Percentiles rank a stretch among this genome's conserved stretches.
phyloP scores from a whole-genome alignment of 2,888 invertebrate species.

The Rhopalosiphum nymphaeae region DNA sequence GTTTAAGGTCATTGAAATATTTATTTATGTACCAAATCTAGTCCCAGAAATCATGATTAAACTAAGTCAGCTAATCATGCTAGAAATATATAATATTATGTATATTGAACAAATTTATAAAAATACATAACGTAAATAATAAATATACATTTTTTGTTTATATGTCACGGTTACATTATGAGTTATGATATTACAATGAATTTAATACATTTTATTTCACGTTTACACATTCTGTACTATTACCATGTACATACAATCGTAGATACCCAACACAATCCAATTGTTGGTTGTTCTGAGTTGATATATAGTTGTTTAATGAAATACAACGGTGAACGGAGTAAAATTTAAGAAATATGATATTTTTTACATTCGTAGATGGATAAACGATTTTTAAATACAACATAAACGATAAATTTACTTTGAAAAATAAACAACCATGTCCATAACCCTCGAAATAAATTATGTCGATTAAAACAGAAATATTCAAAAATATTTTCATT shows the following conservation, averaged over 20 bases:
- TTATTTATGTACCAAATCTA: not conserved
- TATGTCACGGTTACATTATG: not conserved
- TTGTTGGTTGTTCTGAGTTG: not conserved
- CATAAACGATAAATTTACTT: not conserved
- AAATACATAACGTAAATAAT: not conserved
- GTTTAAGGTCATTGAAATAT: not conserved
- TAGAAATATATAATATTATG: not conserved
- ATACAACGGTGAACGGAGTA: not conserved
- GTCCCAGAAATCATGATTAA: not conserved
- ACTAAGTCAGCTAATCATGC: not conserved
- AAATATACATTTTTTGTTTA: not conserved
- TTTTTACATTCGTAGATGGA: not conserved
- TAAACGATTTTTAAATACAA: not conserved
- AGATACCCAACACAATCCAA: not conserved
- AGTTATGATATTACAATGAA: not conserved
- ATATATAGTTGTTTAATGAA: not conserved
- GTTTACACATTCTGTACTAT: not conserved
- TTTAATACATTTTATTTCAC: not conserved
- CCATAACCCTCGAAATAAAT: not conserved
- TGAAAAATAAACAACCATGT: not conserved
- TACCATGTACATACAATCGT: not conserved
- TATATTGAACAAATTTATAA: not conserved
- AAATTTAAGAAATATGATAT: not conserved
- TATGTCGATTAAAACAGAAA: not conserved
- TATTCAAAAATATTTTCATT: not conserved